Percentiles rank a stretch among this genome's conserved stretches.
phyloP scores from a whole-genome alignment of 2,888 invertebrate genomes.

The Plebejus argus region DNA sequence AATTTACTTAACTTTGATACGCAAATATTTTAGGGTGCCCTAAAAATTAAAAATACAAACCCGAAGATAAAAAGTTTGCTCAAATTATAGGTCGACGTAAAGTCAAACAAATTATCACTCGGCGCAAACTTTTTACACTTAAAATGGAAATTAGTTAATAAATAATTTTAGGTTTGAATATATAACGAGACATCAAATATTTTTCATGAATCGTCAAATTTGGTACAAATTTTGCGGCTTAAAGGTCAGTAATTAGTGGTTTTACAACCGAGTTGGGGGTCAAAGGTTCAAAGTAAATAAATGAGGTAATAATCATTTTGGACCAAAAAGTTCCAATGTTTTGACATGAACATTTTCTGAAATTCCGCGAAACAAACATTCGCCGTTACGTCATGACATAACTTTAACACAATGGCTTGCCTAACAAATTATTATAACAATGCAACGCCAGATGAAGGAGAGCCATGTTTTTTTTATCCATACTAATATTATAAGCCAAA shows the following conservation, averaged over 20 bases:
- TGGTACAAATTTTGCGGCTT: background rate
- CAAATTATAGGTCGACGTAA: slow-evolving; percentile 18
- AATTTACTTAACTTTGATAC: background rate
- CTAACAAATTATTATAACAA: too few relatives aligned
- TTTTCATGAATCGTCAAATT: slow-evolving; percentile 26
- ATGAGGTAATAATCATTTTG: background rate
- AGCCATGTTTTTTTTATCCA: too few relatives aligned
- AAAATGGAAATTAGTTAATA: slow-evolving; percentile 28
- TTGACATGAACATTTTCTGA: background rate
- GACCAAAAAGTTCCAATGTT: background rate
- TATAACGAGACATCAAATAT: slow-evolving; percentile 15
- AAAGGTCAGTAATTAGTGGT: slow-evolving; percentile 17
- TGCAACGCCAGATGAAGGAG: too few relatives aligned
- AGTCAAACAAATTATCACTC: slow-evolving; percentile 28
- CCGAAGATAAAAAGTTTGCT: background rate
- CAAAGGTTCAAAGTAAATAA: background rate
- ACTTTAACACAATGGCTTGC: too few relatives aligned
- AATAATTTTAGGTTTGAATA: slow-evolving; percentile 27
- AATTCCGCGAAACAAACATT: background rate
- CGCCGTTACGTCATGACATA: too few relatives aligned
- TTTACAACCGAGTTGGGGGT: background rate
- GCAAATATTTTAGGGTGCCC: background rate
- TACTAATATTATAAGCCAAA: too few relatives aligned
- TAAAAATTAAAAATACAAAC: background rate
- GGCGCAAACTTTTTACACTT: slow-evolving; percentile 14